Evolutionary conservation across 1,140 invertebrate species (phyloP).

Genomic region (Atta colombica): DNA sequence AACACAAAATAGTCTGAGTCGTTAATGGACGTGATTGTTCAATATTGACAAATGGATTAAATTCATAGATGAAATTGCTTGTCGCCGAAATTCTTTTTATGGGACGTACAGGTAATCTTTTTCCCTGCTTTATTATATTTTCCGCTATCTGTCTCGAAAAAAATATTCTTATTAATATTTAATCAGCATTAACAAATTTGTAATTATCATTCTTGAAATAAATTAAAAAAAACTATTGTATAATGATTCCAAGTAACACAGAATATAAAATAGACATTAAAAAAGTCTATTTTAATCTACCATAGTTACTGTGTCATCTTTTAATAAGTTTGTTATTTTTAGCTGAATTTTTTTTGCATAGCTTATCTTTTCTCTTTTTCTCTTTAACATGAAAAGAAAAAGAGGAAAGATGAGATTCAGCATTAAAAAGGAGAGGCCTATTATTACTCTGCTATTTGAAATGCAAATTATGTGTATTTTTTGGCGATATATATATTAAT

Average conservation of each 20-base stretch:
- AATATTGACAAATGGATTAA: conserved; percentile 40
- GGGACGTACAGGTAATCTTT: background rate
- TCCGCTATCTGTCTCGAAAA: conserved; percentile 44
- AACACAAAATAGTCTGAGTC: background rate
- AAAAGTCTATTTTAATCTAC: background rate
- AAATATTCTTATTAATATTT: background rate
- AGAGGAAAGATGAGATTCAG: too few relatives aligned
- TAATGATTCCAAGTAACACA: background rate
- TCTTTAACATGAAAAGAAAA: too few relatives aligned
- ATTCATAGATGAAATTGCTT: conserved; percentile 70
- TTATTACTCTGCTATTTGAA: background rate
- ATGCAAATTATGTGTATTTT: background rate
- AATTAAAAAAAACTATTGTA: background rate
- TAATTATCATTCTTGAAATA: background rate
- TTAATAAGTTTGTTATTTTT: background rate
- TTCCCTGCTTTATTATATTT: conserved; percentile 29
- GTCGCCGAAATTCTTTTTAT: conserved; percentile 64
- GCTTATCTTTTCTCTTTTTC: too few relatives aligned
- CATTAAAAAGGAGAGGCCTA: too few relatives aligned
- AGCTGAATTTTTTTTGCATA: too few relatives aligned
- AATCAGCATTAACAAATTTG: background rate
- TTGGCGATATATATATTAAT: background rate
- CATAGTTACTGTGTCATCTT: background rate
- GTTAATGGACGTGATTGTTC: background rate
- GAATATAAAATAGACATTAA: background rate